Conservation (phyloP, 1,140 invertebrate genomes). For the Ectropis grisescens region DNA sequence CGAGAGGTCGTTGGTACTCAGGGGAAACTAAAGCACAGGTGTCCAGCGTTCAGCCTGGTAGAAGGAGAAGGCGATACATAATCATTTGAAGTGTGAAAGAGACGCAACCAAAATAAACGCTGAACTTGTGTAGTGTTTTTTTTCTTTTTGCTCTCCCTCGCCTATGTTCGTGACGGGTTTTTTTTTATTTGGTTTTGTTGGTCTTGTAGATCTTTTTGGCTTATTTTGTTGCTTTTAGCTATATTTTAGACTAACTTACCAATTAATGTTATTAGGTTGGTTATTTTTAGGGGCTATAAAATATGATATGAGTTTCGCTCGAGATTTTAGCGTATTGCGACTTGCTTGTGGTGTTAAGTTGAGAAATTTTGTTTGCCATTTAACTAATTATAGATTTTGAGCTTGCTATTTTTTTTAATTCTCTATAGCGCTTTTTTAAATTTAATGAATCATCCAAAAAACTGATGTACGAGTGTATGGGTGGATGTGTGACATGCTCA, state of each 20-base stretch:
- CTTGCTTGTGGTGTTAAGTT: too few relatives aligned
- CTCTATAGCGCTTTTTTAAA: too few relatives aligned
- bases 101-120: conserved; percentile 67
- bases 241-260: conserved; percentile 49
- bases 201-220: conserved; percentile 47
- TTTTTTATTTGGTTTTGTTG: conserved; percentile 60
- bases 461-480: too few relatives aligned
- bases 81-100: conserved; percentile 17
- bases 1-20: conserved; percentile 67
- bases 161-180: conserved; percentile 67
- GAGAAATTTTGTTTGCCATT: too few relatives aligned
- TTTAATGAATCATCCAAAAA: too few relatives aligned
- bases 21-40: conserved; percentile 69
- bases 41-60: conserved; percentile 57
- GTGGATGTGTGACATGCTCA: too few relatives aligned
- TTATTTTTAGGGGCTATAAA: conserved; percentile 17
- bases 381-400: too few relatives aligned
- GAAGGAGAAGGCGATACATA: conserved; percentile 33
- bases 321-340: too few relatives aligned
- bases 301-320: too few relatives aligned
- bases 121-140: conserved; percentile 63
- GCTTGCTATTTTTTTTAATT: too few relatives aligned
- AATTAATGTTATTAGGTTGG: conserved; percentile 29
- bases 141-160: conserved; percentile 65
- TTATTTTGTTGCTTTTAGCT: conserved; percentile 64